Percentiles rank a stretch among this genome's conserved stretches.
These are phyloP conservation scores for Eupsittula cactorum DNA, from an alignment of 2,113 vertebrate species.

Conservation along the genomic window DNA sequence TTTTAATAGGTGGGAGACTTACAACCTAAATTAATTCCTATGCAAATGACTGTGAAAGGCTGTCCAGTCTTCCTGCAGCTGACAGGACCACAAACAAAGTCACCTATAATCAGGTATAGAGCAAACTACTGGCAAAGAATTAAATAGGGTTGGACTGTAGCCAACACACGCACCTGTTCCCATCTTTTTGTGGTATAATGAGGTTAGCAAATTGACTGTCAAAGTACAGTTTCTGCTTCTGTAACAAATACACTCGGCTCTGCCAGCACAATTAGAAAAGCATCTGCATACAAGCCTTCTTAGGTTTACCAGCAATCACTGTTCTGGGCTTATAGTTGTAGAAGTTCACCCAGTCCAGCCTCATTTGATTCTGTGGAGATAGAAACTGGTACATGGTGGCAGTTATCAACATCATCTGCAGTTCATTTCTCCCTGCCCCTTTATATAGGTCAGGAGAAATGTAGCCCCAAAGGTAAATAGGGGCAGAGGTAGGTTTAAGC, in stretches of 20 bases:
- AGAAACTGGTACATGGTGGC: background rate
- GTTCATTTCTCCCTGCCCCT: background rate
- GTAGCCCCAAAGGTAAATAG: background rate
- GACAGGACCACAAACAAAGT: constrained; percentile 76
- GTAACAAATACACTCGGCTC: background rate
- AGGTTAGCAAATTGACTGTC: background rate
- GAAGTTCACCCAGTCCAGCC: background rate
- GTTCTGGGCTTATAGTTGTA: background rate
- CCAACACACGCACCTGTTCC: background rate
- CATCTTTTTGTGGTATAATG: background rate
- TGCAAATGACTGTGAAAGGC: constrained; percentile 86
- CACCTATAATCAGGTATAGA: constrained; percentile 81
- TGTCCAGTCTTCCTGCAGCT: constrained; percentile 90
- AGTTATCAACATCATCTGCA: background rate
- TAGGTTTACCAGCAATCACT: background rate
- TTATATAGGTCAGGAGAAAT: background rate
- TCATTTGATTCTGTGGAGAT: background rate
- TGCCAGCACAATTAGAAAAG: background rate
- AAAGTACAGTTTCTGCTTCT: background rate
- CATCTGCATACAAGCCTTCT: background rate
- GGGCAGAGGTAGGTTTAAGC: background rate
- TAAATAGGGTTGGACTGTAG: background rate
- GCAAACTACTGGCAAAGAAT: background rate
- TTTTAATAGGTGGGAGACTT: constrained; percentile 84
- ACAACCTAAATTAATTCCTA: constrained; percentile 73